These are phyloP conservation scores for Drosophila seguyi DNA, from an alignment of 1,140 invertebrate species.

Conservation along the genomic window DNA sequence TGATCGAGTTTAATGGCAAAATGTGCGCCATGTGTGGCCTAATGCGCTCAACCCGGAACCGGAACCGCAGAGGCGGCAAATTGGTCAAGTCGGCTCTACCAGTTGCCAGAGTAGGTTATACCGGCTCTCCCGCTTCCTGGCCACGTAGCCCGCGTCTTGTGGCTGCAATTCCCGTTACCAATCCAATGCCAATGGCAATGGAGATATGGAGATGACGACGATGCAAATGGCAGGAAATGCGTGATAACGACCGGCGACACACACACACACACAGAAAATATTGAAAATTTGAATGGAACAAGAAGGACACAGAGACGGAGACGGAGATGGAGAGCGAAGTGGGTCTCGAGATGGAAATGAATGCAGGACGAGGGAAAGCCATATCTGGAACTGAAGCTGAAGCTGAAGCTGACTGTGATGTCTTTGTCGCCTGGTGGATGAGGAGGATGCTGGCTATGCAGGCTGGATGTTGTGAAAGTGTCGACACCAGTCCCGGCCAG, in stretches of 20 bases:
- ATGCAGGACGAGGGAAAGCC: conserved; percentile 34
- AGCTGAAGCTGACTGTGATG: conserved; percentile 38
- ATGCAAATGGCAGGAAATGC: conserved; percentile 81
- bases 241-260: conserved; percentile 76
- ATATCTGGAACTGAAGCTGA: conserved; percentile 23
- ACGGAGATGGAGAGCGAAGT: not conserved
- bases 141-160: conserved; percentile 43
- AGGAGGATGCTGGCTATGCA: conserved; percentile 8
- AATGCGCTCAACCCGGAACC: conserved; percentile 65
- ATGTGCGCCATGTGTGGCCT: conserved; percentile 31
- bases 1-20: not conserved
- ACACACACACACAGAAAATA: conserved; percentile 65
- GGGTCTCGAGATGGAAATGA: conserved; percentile 42
- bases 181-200: conserved; percentile 37
- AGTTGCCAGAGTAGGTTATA: conserved; percentile 31
- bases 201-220: conserved; percentile 27
- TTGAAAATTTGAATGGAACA: conserved; percentile 73
- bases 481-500: conserved; percentile 71
- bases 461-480: conserved; percentile 74
- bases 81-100: conserved; percentile 60
- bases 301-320: not conserved
- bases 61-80: conserved; percentile 75
- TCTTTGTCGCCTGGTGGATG: conserved; percentile 31
- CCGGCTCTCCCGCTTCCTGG: conserved; percentile 3
- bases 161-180: conserved; percentile 32